Conservation (phyloP, 2,113 vertebrate species). For the Pyxicephalus adspersus region DNA sequence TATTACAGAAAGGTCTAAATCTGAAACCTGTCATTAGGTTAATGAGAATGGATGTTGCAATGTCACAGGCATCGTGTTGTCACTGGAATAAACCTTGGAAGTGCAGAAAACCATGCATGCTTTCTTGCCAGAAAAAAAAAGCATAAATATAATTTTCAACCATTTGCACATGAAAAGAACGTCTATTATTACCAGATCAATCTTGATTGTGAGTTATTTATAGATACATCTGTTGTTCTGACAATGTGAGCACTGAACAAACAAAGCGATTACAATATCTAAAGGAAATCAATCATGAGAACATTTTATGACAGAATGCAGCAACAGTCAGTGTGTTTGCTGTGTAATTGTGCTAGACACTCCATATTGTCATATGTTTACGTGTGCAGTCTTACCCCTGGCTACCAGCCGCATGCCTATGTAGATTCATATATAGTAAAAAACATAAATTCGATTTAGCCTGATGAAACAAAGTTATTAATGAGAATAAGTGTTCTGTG, state of each 20-base stretch:
- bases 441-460: slow-evolving; percentile 19
- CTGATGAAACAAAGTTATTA: slow-evolving; percentile 29
- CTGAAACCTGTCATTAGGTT: slow-evolving; percentile 50
- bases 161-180: slow-evolving; percentile 36
- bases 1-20: slow-evolving; percentile 52
- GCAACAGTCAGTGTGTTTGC: neutral
- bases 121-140: slow-evolving; percentile 8
- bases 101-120: neutral
- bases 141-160: slow-evolving; percentile 34
- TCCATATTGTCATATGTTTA: slow-evolving; percentile 10
- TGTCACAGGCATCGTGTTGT: slow-evolving; percentile 23
- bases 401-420: neutral
- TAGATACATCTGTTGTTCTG: slow-evolving; percentile 32
- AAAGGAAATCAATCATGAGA: slow-evolving; percentile 34
- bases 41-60: slow-evolving; percentile 48
- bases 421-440: neutral
- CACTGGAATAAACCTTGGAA: slow-evolving; percentile 32
- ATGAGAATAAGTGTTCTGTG: slow-evolving; percentile 34
- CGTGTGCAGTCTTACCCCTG: neutral
- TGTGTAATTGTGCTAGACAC: slow-evolving; percentile 30
- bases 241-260: slow-evolving; percentile 33
- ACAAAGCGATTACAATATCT: slow-evolving; percentile 31
- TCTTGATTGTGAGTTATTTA: slow-evolving; percentile 46
- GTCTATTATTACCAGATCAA: slow-evolving; percentile 50
- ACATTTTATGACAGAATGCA: slow-evolving; percentile 27